Base-by-base conservation (phyloP, 2,888 invertebrate species). In the Odontocolon sp. region DNA sequence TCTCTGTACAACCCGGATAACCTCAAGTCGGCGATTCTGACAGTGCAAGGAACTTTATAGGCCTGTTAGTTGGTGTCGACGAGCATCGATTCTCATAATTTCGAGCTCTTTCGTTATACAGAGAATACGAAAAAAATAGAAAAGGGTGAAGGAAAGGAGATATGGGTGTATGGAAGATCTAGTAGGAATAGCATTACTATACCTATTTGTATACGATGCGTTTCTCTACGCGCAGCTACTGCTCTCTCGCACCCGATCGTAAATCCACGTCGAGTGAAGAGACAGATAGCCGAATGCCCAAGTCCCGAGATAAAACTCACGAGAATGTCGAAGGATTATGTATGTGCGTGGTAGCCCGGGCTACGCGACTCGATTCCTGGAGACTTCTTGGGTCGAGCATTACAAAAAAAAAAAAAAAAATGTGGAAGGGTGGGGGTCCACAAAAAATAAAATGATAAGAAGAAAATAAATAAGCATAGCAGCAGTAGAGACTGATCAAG, bases 321-420 rank as follows among this genome's bases (percentile, higher is more conserved):
- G 72, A 77, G 77, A 77, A 77, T 57, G 72, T 77, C 77, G 77
- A 77, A 77, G 77, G 72, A 77, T 77, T 77, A 77, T 77, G 72
- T 77, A 77, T 77, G 77, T 77, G 72, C 40, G 40, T 63, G 70
- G 70, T 71, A 76, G 61, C 67, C 54, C 63, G 50, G 59, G 38
- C 64, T 26, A 66, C 59, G 74, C 54, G 71, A 68, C 50, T 31
- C 52, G 38, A 63, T 76, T 71, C 71, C 67, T 57, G 57, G 68
- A 68, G 56, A 70, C 57, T 56, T 67, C 54, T 70, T 70, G 59
- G 36, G 36, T 70, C 54, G 45, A 66, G 45, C 42, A 52, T 66
- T 54, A 64, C 47, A 31, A 33, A 38, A 70, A 69, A 63, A 50
- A 47, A 38, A 45, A 33, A 11, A 59, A 70, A 47, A 42, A 68